A percentile compares a stretch with the other conserved stretches of the same genome.
These are phyloP conservation scores for Acleris cristana DNA, from an alignment of 2,888 invertebrate genomes.

Conservation along the genomic window DNA sequence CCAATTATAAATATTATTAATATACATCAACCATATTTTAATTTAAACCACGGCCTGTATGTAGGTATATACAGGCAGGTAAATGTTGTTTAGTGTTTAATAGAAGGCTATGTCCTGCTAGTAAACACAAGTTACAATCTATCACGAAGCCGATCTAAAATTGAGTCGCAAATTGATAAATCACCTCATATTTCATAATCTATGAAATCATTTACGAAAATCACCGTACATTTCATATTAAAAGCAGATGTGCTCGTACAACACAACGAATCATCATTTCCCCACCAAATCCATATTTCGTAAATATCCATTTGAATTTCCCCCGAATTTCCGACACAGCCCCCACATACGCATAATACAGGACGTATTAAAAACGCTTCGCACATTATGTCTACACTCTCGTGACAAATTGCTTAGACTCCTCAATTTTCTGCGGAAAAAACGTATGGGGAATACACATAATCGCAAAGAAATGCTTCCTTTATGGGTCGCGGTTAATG, in stretches of 20 bases:
- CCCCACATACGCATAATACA: constrained; percentile 7
- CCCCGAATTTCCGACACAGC: constrained; percentile 11
- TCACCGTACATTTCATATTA: background rate
- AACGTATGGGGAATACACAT: constrained; percentile 32
- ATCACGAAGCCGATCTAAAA: too few relatives aligned
- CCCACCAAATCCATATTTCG: constrained; percentile 11
- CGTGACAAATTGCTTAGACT: constrained; percentile 49
- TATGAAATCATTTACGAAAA: background rate
- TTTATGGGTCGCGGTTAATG: constrained; percentile 17
- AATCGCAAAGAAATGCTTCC: constrained; percentile 24
- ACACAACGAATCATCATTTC: constrained; percentile 6
- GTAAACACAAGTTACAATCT: too few relatives aligned
- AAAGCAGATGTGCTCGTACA: background rate
- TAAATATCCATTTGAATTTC: constrained; percentile 16
- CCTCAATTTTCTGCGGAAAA: constrained; percentile 43
- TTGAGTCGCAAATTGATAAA: too few relatives aligned
- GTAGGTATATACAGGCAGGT: too few relatives aligned
- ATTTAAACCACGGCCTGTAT: too few relatives aligned
- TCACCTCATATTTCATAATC: too few relatives aligned
- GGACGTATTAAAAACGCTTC: constrained; percentile 28
- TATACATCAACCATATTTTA: too few relatives aligned
- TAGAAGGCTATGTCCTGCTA: too few relatives aligned
- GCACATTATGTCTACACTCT: constrained; percentile 38
- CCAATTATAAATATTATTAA: too few relatives aligned
- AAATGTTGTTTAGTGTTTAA: too few relatives aligned